These are phyloP conservation scores for Esperia sulphurella DNA, from an alignment of 2,888 invertebrate species.

Conservation along the genomic window DNA sequence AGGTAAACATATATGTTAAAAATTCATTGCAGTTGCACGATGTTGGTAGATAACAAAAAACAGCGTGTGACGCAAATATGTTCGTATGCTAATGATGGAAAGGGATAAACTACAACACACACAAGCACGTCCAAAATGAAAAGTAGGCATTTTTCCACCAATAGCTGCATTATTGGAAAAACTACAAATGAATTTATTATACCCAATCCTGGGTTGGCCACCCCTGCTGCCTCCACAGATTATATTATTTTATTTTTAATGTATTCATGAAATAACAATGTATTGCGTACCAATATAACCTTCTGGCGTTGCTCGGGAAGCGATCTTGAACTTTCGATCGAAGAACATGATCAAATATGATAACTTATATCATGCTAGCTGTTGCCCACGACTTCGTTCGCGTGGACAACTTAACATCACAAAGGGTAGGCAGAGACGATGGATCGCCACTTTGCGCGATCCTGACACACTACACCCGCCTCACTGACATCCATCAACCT, in stretches of 20 bases:
- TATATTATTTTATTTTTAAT: slow-evolving; percentile 64
- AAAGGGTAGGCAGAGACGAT: no score
- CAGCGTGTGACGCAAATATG: slow-evolving; percentile 12
- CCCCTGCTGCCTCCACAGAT: slow-evolving; percentile 35
- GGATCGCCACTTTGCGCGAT: no score
- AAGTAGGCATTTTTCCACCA: slow-evolving; percentile 76
- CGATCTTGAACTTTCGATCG: no score
- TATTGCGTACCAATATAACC: not conserved
- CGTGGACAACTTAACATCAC: no score
- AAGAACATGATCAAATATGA: no score
- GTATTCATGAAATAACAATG: slow-evolving; percentile 21
- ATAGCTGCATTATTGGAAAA: slow-evolving; percentile 75
- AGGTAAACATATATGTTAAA: no score
- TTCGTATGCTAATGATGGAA: slow-evolving; percentile 19
- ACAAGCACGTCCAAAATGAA: slow-evolving; percentile 53
- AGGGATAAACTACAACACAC: slow-evolving; percentile 48
- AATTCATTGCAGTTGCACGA: no score
- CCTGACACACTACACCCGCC: no score
- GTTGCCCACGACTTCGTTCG: no score
- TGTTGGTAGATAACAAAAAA: slow-evolving; percentile 2
- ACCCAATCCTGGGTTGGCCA: slow-evolving; percentile 30
- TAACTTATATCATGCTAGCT: no score
- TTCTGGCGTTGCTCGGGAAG: no score
- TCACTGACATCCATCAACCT: no score
- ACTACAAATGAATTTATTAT: slow-evolving; percentile 78